Evolutionary conservation across 2,797 vertebrate species (phyloP), one percentile per base, ranked within the genome.

Genomic region (Epinephelus coioides): DNA sequence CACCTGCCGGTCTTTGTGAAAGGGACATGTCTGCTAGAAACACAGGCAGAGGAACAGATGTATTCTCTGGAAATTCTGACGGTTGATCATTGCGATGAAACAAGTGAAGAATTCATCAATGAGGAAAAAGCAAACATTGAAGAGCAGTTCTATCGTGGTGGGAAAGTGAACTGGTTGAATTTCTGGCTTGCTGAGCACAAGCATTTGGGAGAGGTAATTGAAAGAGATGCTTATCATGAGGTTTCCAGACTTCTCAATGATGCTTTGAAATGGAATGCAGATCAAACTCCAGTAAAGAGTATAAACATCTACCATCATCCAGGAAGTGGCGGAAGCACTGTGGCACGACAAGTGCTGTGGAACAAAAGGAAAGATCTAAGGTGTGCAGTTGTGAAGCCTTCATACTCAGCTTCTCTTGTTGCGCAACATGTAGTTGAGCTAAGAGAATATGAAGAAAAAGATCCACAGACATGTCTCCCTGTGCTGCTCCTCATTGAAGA

Each of bases 271-370:
- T 57, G 30, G 5, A 89, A 64, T 1, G 1, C n/a, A 12, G 82
- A 89, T 27, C 91, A 91, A 27, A 63, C 76, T 59, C 85, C 94
- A 0, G 93, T 96, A 15, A 87, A 81, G 19, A 90, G 79, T 65
- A 88, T 97, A 25, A 96, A 95, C 77, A 95, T 97, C 89, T 96
- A 93, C 87, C 97, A 97, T 88, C 96, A 97, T 59, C 96, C 97
- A 34, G 96, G 96, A 40, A 97, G 97, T 10, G 97, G 97, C 47
- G 97, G 97, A 59, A 97, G 97, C 84, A 97, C 96, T 49, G 94
- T 97, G 43, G 96, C 95, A 63, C 92, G 95, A n/a, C 96, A 97
- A 62, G 89, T 97, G 40, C 81, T 97, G 2, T 97, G 97, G 97
- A 95, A 95, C 78, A 93, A 86, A 13, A 94, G 93, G 79, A 96